Evolutionary conservation across 2,113 vertebrate genomes (phyloP).

Genomic region (Strix uralensis): DNA sequence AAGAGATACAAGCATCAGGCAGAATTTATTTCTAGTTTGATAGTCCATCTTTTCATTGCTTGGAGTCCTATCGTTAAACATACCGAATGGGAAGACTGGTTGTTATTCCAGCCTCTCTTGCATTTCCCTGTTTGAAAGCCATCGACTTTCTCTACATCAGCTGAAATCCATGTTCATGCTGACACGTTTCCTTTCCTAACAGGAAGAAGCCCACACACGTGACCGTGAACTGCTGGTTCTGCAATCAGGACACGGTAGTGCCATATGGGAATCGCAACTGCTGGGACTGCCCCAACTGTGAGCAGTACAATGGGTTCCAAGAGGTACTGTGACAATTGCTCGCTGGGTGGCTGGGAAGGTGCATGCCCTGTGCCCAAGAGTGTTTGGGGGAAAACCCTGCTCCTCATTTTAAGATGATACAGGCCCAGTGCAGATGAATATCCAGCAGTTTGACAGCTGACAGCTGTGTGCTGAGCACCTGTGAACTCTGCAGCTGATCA

Average conservation of each 20-base stretch:
- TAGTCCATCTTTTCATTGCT: not conserved
- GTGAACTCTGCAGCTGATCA: not conserved
- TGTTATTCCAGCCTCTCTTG: not conserved
- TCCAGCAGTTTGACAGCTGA: not conserved
- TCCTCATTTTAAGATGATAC: fast-evolving
- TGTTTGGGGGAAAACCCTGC: not conserved
- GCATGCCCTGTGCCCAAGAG: too few species aligned
- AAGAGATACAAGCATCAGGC: not conserved
- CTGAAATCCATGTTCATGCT: not conserved
- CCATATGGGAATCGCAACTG: conserved; percentile 97
- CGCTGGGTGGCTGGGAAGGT: not conserved
- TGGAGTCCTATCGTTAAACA: fast-evolving
- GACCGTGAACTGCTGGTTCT: conserved; percentile 97
- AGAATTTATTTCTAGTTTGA: not conserved
- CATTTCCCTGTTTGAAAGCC: not conserved
- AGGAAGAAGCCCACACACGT: conserved; percentile 89
- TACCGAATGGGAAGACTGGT: not conserved
- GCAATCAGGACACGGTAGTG: conserved; percentile 88
- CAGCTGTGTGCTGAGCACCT: not conserved
- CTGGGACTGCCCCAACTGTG: conserved; percentile 97
- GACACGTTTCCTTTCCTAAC: not conserved
- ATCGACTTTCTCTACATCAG: not conserved
- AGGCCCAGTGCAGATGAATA: not conserved
- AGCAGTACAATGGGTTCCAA: conserved; percentile 98
- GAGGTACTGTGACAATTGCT: conserved; percentile 72